Evolutionary conservation across 2,113 vertebrate genomes (phyloP).

Genomic region (Rhagologus leucostigma): DNA sequence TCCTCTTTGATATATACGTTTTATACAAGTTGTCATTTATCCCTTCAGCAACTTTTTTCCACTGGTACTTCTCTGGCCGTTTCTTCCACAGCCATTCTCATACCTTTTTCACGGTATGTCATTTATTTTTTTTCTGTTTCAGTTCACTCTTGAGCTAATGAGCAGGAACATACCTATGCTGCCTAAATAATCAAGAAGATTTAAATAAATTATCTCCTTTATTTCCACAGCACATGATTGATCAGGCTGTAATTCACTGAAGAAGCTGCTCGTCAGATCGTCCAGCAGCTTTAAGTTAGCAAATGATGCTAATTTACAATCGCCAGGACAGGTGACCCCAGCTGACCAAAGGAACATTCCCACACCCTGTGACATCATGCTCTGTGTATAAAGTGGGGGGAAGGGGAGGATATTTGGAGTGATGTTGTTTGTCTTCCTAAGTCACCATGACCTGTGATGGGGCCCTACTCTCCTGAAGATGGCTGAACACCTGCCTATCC

Average conservation of each 20-base stretch:
- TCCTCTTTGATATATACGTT: neutral
- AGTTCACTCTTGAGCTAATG: neutral
- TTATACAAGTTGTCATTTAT: neutral
- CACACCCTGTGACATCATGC: neutral
- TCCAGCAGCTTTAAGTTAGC: neutral
- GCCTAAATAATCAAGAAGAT: neutral
- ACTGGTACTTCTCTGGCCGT: neutral
- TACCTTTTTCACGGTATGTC: neutral
- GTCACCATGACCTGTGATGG: fast-evolving
- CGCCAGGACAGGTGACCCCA: neutral
- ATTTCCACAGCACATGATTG: neutral
- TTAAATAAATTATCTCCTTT: neutral
- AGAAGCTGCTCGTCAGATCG: neutral
- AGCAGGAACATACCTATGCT: neutral
- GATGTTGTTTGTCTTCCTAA: fast-evolving
- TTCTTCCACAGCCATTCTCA: neutral
- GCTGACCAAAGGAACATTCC: neutral
- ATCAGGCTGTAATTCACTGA: neutral
- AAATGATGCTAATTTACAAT: neutral
- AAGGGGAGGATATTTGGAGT: neutral
- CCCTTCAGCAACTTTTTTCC: neutral
- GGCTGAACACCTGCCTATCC: neutral
- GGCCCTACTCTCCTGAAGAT: neutral
- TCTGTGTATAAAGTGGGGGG: neutral
- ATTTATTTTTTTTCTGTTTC: neutral